Percentiles rank a stretch among this genome's conserved stretches.
phyloP scores from a whole-genome alignment of 2,888 invertebrate genomes.

The Cosmia pyralina region DNA sequence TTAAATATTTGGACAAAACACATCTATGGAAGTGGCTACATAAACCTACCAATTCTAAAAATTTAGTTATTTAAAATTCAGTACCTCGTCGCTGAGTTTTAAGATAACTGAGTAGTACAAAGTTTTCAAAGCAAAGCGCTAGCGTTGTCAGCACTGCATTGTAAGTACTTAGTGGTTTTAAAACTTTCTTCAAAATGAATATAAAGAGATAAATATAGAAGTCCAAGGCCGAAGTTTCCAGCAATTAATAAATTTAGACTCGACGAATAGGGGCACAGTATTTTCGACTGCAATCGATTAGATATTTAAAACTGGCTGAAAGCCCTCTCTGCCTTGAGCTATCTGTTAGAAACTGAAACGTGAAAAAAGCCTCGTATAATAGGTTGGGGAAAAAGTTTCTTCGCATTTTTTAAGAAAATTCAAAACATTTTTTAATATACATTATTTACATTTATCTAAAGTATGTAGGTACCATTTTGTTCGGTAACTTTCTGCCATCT shows the following conservation, averaged over 20 bases:
- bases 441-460: no score
- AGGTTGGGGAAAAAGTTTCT: no score
- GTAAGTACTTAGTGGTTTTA: no score
- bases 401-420: no score
- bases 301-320: constrained; percentile 32
- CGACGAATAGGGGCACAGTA: not conserved
- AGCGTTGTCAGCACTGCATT: not conserved
- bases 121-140: constrained; percentile 12
- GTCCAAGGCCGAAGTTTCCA: not conserved
- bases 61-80: not conserved
- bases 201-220: not conserved
- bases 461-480: no score
- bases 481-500: no score
- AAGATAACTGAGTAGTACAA: not conserved
- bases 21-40: not conserved
- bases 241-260: constrained; percentile 9
- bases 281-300: constrained; percentile 28
- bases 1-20: not conserved
- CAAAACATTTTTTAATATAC: no score
- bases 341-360: not conserved
- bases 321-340: not conserved
- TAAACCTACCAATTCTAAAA: not conserved
- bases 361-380: not conserved
- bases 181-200: not conserved
- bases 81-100: not conserved